Conservation (phyloP, 1,140 invertebrate genomes). For the Drosophila novamexicana region DNA sequence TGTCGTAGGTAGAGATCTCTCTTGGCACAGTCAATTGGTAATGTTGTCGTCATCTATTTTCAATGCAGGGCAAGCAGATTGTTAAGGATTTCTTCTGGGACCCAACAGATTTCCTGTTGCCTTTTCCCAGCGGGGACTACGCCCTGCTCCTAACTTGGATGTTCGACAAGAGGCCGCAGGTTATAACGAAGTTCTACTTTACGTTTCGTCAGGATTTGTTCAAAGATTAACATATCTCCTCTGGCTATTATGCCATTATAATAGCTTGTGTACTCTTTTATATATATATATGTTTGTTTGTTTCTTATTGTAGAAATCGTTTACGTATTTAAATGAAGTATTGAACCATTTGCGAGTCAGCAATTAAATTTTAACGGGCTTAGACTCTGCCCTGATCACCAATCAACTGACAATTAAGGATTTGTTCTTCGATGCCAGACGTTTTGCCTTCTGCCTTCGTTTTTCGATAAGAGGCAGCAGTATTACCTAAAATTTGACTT, state of each 20-base stretch:
- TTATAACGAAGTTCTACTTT: slow-evolving; percentile 14
- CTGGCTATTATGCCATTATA: too few relatives aligned
- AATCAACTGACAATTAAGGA: too few relatives aligned
- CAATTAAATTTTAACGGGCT: too few relatives aligned
- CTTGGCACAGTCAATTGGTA: not conserved
- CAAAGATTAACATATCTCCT: not conserved
- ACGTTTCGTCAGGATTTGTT: not conserved
- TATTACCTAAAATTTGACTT: slow-evolving; percentile 16
- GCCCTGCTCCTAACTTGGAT: slow-evolving; percentile 7
- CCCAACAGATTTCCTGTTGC: not conserved
- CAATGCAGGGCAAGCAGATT: slow-evolving; percentile 9
- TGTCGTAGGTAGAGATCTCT: too few relatives aligned
- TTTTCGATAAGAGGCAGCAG: slow-evolving; percentile 2
- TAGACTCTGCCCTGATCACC: too few relatives aligned
- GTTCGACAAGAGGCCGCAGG: not conserved
- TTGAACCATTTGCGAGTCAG: too few relatives aligned
- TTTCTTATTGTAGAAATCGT: too few relatives aligned
- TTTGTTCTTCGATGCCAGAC: not conserved
- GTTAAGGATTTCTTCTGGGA: slow-evolving; percentile 14
- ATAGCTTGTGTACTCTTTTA: too few relatives aligned
- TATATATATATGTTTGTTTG: too few relatives aligned
- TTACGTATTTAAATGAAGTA: too few relatives aligned
- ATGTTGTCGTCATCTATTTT: too few relatives aligned
- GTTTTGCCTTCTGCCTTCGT: not conserved
- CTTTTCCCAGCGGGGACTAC: slow-evolving; percentile 13